Conservation (phyloP, 1,140 invertebrate species). For the Heliconius nattereri region DNA sequence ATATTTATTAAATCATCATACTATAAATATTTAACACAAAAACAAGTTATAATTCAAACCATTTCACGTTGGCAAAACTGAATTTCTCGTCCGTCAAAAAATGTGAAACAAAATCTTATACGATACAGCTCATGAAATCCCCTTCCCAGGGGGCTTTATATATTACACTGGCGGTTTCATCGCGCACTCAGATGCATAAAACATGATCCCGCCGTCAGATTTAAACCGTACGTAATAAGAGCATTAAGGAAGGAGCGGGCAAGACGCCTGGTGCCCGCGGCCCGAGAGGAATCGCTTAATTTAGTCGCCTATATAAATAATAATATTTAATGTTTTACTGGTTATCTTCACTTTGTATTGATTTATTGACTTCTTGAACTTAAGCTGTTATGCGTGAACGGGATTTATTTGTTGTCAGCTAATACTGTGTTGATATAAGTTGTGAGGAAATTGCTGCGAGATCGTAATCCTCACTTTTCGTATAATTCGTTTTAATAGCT, state of each 20-base stretch:
- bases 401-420: no score
- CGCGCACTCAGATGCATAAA: slow-evolving; percentile 77
- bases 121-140: slow-evolving; percentile 70
- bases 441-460: no score
- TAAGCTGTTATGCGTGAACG: not conserved
- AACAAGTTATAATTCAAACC: not conserved
- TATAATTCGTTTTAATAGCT: no score
- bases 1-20: no score
- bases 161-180: slow-evolving; percentile 75
- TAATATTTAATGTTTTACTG: slow-evolving; percentile 8
- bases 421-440: no score
- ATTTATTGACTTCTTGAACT: not conserved
- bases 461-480: no score
- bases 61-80: slow-evolving; percentile 19
- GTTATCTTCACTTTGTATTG: slow-evolving; percentile 1
- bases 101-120: slow-evolving; percentile 61
- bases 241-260: slow-evolving; percentile 59
- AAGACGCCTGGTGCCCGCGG: slow-evolving; percentile 44
- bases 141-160: slow-evolving; percentile 66
- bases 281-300: slow-evolving; percentile 44
- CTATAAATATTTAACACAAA: not conserved
- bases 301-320: slow-evolving; percentile 34
- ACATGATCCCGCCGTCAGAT: slow-evolving; percentile 77
- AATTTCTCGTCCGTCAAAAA: slow-evolving; percentile 33
- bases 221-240: slow-evolving; percentile 79